Base-by-base conservation (phyloP, 2,797 vertebrate genomes). In the Leucoraja ocellata region DNA sequence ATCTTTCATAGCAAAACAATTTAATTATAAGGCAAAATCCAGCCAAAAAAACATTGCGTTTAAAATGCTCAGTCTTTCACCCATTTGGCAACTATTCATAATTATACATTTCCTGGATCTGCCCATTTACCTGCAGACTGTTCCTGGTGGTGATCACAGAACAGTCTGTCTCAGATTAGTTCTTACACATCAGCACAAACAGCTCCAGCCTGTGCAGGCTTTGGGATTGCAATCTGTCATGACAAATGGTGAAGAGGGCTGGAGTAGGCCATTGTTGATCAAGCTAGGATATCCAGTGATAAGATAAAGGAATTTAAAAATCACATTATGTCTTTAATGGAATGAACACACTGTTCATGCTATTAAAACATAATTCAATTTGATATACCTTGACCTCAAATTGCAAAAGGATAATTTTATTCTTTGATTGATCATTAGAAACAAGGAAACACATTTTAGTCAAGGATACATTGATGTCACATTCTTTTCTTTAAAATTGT, bases 251-350 rank as follows among this genome's bases (percentile, higher is more conserved):
- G 94, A 93, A 93, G 90, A 93, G 93, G 93, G 94, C 93, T 94
- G 93, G 96, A 97, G 98, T 97, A 99, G 98, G 98, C 97, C 97
- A 97, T 98, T 99, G 97, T 95, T 97, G 94, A 18, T 0, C 93
- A 96, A 94, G 96, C 95, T 94, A 78, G 95, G 96, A 96, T 63
- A 96, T 95, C 95, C 94, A 94, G 96, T 96, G 94, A 95, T 94
- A 95, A 91, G 94, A 73, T 71, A 65, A 23, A 73, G 39, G 65
- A 73, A 65, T 13, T 46, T 21, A 74, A 18, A 73, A 91, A 54
- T 91, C 65, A 73, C 68, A 73, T 25, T 4, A 73, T 73, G 32
- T 91, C n/a, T 86, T 86, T 63, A 61, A 63, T 4, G 7, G 28
- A 86, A 86, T 86, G 58, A n/a, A 86, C 83, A 65, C 21, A 25